phyloP scores from a whole-genome alignment of 2,888 invertebrate species.

The Panopea generosa region DNA sequence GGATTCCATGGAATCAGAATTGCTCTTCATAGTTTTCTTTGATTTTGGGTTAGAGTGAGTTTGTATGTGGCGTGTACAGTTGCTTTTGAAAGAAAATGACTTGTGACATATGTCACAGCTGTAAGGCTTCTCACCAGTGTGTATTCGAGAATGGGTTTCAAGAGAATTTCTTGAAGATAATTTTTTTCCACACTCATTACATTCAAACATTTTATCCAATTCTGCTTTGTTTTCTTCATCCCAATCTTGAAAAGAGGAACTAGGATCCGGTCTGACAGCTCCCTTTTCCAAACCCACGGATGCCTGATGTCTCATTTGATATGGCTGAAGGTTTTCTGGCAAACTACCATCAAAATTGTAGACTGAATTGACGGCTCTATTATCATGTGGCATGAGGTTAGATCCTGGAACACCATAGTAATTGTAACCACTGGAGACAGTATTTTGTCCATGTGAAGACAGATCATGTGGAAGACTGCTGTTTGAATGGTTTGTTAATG shows the following conservation, averaged over 20 bases:
- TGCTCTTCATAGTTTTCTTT: slow-evolving; percentile 12
- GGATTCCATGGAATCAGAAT: neutral
- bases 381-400: too few relatives aligned
- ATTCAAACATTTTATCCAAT: slow-evolving; percentile 16
- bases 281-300: neutral
- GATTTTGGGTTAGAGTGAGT: slow-evolving; percentile 29
- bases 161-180: slow-evolving; percentile 30
- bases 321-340: too few relatives aligned
- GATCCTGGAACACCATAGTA: too few relatives aligned
- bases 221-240: neutral
- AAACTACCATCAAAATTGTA: too few relatives aligned
- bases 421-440: too few relatives aligned
- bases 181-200: slow-evolving; percentile 47
- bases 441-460: neutral
- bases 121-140: slow-evolving; percentile 44
- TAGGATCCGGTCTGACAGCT: neutral
- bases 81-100: slow-evolving; percentile 38
- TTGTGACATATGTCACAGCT: slow-evolving; percentile 32
- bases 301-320: neutral
- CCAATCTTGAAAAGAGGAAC: neutral
- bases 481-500: neutral
- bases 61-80: slow-evolving; percentile 41
- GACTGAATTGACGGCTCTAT: too few relatives aligned
- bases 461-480: slow-evolving; percentile 5
- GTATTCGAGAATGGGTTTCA: slow-evolving; percentile 33